Percentiles rank a stretch among this genome's conserved stretches.
Conservation (phyloP, 53 echinoderm and acorn worm species). For the Paracentrotus lividus region DNA sequence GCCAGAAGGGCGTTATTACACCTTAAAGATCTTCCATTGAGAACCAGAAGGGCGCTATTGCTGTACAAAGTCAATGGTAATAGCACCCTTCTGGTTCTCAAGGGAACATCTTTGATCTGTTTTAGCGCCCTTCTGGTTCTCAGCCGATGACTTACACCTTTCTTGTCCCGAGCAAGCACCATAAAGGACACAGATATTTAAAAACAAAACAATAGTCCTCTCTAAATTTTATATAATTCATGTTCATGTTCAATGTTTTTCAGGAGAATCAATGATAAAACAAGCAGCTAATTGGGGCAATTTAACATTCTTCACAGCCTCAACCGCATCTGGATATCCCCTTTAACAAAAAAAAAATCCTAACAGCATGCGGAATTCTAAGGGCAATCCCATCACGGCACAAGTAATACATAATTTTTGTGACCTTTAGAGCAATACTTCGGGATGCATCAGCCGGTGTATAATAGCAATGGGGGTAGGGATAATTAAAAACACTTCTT, state of each 20-base stretch:
- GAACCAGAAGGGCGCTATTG: too few species aligned
- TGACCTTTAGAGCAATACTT: constrained; percentile 29
- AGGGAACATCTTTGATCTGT: too few species aligned
- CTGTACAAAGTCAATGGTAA: too few species aligned
- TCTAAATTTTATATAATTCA: too few species aligned
- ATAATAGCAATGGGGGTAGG: background rate
- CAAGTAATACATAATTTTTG: constrained; percentile 7
- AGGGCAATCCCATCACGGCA: background rate
- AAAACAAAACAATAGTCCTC: background rate
- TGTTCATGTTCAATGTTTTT: constrained; percentile 6
- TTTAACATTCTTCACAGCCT: background rate
- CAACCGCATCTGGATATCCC: constrained; percentile 6
- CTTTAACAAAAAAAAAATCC: background rate
- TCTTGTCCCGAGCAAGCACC: too few species aligned
- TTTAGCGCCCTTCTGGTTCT: too few species aligned
- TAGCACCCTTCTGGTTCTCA: too few species aligned
- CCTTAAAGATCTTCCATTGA: too few species aligned
- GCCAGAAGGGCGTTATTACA: too few species aligned
- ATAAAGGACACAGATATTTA: background rate
- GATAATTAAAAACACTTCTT: background rate
- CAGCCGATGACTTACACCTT: too few species aligned
- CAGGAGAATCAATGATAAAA: background rate
- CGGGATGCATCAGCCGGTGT: background rate
- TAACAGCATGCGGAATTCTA: background rate
- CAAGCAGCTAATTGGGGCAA: background rate